Base-by-base conservation (phyloP, 2,888 invertebrate genomes). In the Acleris sparsana region DNA sequence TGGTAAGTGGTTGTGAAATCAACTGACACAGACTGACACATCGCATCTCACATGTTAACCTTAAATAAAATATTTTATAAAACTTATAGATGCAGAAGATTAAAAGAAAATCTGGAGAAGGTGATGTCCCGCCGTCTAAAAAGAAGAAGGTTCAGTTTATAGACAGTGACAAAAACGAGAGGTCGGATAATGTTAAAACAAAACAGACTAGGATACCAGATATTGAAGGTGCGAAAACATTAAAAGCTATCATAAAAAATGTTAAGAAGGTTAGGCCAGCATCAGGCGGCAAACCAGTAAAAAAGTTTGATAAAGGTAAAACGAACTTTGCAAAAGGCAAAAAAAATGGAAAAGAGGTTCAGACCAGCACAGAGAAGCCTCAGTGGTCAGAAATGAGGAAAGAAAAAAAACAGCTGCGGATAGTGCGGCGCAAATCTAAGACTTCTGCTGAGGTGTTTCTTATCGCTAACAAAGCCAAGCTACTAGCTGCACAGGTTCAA, bases 351-450 rank as follows among this genome's bases (percentile, higher is more conserved):
- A 87, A 86, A 71, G 80, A 79, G 1, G 25, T 17, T 39, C 78
- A 79, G 53, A 69, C 70, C 1, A 76, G 70, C 60, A 82, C 78
- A 3, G 87, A 79, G 78, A 96, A 86, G 63, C 94, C 94, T 0
- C 94, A 95, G 78, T 97, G 97, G 97, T 89, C 93, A 13, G 94
- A 95, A 79, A 94, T 95, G 82, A 97, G 96, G 76, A 94, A 96
- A 75, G 94, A 96, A 68, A 96, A 95, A 77, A 96, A 96, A 75
- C 94, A 95, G 70, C 83, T 97, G 1, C 94, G 94, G 69, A 76
- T 94, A 20, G 93, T 93, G 57, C 93, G 96, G 58, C 93, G 95
- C 22, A 95, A 94, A 79, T 94, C 95, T 29, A 93, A 94, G 71
- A 88, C 87, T 1, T 86, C 86, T 7, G 87, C 83, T 29, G 89